Base-by-base conservation (phyloP, 2,797 vertebrate genomes). In the Labeo calbasu region DNA sequence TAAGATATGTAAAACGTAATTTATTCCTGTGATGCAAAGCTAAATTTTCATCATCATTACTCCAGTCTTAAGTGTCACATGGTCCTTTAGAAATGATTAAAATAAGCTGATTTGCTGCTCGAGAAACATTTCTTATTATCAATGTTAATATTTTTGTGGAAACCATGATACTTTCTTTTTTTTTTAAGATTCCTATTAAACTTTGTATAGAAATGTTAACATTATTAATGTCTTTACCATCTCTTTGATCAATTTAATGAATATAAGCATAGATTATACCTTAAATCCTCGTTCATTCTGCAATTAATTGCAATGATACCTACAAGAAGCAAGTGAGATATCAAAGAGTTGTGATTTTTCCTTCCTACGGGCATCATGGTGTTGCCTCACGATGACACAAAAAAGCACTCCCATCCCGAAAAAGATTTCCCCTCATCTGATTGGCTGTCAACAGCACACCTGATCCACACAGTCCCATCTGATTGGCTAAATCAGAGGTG, bases 401-500 rank as follows among this genome's bases (percentile, higher is more conserved):
- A 53, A 36, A 68, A 69, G 28, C 21, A 40, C 11, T 66, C 51
- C 6, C 25, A n/a, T 32, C 43, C 46, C n/a, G 11, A 36, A 36
- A 32, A 68, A 57, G 9, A 57, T 46, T 69, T 80, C 32, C 5
- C 32, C 36, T 43, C n/a, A 48, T 23, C 53, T 81, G 79, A 71
- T 55, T 71, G 36, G 53, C 43, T 65, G 13, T 13, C 50, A 15
- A 51, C 28, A 25, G 12, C 53, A 55, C 65, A 81, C 32, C 80
- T 63, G 55, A 82, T 63, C 55, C 43, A 51, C 55, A 36, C 28
- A 7, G 9, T 23, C 19, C 57, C 63, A 11, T 75, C 70, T 23
- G 70, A 82, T 75, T 75, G 81, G 59, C 21, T 15, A 14, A 53
- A 19, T 65, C 9, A n/a, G 46, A 17, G 19, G 70, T 65, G 71